These are phyloP conservation scores for Onthophagus sagittarius DNA, from an alignment of 2,888 invertebrate genomes.

Conservation along the genomic window DNA sequence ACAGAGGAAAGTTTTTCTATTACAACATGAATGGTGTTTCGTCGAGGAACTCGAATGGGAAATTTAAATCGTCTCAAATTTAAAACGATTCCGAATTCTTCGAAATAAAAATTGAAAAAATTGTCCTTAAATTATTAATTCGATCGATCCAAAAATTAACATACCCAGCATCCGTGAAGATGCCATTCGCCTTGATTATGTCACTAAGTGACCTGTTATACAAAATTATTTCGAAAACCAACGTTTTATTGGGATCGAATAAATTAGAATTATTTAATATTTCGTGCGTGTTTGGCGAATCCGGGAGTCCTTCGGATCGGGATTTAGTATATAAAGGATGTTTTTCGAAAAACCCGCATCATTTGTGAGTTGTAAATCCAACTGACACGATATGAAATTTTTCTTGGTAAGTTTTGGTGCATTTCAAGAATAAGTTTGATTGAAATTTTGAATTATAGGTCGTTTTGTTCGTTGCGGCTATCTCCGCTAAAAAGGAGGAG, in stretches of 20 bases:
- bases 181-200: not conserved
- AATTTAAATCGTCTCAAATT: not conserved
- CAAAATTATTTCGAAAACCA: not conserved
- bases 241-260: not conserved
- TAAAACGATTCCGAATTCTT: not conserved
- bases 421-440: not conserved
- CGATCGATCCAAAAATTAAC: not conserved
- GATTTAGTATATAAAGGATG: not conserved
- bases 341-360: not conserved
- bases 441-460: not conserved
- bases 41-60: not conserved
- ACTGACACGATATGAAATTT: not conserved
- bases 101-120: not conserved
- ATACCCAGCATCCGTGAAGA: not conserved
- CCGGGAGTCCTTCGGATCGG: not conserved
- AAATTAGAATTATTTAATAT: not conserved
- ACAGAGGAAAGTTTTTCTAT: not conserved
- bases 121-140: not conserved
- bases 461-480: not conserved
- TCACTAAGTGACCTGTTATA: not conserved
- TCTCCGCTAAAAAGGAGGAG: not conserved
- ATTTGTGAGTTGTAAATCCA: not conserved
- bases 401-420: conserved; percentile 4
- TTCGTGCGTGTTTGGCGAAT: not conserved
- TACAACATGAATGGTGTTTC: not conserved